These are phyloP conservation scores for Penaeus monodon DNA, from an alignment of 2,888 invertebrate species.

Conservation along the genomic window DNA sequence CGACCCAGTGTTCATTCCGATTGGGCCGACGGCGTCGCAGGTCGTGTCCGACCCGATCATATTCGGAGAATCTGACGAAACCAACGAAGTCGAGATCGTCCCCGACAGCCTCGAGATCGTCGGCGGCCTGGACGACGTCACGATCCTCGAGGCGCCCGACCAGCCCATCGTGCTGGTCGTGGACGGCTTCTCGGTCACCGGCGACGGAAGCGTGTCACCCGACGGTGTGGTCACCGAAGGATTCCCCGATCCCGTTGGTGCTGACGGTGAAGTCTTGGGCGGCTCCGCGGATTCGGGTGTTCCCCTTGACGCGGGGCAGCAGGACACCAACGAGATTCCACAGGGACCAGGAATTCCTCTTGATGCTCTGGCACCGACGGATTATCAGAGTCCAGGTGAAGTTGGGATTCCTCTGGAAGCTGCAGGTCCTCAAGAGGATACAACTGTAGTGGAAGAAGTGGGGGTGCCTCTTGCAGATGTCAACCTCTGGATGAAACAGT, in stretches of 20 bases:
- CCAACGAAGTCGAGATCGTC: no score
- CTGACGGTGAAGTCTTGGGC: not conserved
- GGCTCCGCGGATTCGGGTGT: not conserved
- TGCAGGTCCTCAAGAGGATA: not conserved
- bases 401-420: slow-evolving; percentile 5
- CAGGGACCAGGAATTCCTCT: slow-evolving; percentile 5
- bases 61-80: no score
- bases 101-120: not conserved
- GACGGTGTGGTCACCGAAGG: not conserved
- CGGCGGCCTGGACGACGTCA: no score
- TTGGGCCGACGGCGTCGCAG: no score
- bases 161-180: not conserved
- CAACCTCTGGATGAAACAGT: not conserved
- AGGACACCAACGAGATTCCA: not conserved
- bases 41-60: no score
- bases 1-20: no score
- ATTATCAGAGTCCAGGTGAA: not conserved
- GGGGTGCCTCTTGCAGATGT: not conserved
- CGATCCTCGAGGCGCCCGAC: not conserved
- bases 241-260: not conserved
- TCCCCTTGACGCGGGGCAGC: not conserved
- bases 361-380: not conserved
- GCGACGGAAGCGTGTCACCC: not conserved
- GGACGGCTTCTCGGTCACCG: not conserved
- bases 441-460: not conserved